These are phyloP conservation scores for Diabrotica undecimpunctata DNA, from an alignment of 1,140 invertebrate genomes.

Conservation along the genomic window DNA sequence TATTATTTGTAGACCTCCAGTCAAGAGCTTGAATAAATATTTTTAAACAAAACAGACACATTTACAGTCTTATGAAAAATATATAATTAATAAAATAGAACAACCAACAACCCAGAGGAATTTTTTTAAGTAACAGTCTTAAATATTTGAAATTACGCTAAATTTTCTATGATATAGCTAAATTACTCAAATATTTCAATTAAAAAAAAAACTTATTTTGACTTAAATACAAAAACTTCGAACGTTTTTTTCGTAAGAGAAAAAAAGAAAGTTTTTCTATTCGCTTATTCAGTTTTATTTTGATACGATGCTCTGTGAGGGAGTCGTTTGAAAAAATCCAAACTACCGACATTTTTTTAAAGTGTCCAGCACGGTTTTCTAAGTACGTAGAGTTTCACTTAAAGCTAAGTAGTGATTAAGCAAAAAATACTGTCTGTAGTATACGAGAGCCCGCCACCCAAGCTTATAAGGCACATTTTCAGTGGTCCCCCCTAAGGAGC, in stretches of 20 bases:
- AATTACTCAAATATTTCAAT: no score
- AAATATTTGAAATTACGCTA: no score
- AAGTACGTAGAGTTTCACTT: constrained; percentile 41
- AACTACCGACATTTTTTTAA: constrained; percentile 11
- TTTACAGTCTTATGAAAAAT: no score
- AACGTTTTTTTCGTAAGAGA: neutral
- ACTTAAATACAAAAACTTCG: neutral
- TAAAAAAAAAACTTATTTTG: no score
- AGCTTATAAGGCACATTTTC: constrained; percentile 47
- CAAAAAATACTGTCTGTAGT: constrained; percentile 35
- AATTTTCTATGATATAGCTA: no score
- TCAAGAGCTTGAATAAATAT: no score
- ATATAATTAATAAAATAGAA: no score
- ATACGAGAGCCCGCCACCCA: constrained; percentile 37
- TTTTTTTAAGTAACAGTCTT: no score
- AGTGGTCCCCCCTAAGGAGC: constrained; percentile 87
- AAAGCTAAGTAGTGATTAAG: constrained; percentile 36
- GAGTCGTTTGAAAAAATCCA: constrained; percentile 7
- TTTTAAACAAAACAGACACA: no score
- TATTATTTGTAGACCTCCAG: no score
- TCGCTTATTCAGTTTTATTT: neutral
- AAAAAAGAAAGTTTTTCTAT: neutral
- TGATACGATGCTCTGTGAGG: neutral
- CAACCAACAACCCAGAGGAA: no score
- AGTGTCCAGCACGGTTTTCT: constrained; percentile 38